Conservation (phyloP, 2,888 invertebrate species). For the Pristionchus mayeri region DNA sequence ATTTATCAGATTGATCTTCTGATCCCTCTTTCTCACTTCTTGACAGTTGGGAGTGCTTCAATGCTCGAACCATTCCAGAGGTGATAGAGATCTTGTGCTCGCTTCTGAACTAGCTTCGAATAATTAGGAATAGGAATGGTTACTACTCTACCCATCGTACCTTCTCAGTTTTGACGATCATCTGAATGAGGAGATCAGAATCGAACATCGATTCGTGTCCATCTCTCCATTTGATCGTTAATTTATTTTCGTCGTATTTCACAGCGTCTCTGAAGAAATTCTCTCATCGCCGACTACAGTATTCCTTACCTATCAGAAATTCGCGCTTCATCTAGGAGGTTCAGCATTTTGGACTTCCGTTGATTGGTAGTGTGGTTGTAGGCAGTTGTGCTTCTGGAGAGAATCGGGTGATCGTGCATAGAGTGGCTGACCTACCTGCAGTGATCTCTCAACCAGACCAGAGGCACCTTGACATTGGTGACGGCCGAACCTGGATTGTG, state of each 20-base stretch:
- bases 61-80: not conserved
- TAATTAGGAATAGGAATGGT: not conserved
- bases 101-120: not conserved
- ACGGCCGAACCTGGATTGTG: not conserved
- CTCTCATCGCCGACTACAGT: not conserved
- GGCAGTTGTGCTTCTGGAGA: constrained; percentile 41
- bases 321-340: constrained; percentile 56
- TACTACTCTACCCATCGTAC: not conserved
- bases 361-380: constrained; percentile 71
- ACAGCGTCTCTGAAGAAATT: not conserved
- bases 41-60: constrained; percentile 52
- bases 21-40: constrained; percentile 48
- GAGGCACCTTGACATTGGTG: constrained; percentile 58
- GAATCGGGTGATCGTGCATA: not conserved
- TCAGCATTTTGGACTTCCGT: constrained; percentile 62
- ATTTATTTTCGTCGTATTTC: not conserved
- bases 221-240: constrained; percentile 59
- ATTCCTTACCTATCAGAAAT: constrained; percentile 52
- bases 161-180: constrained; percentile 56
- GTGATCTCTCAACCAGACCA: constrained; percentile 74
- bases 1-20: not conserved
- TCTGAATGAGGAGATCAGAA: constrained; percentile 47
- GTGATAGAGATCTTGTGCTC: not conserved
- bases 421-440: constrained; percentile 53
- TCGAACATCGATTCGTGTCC: constrained; percentile 59